Base-by-base conservation (phyloP, 2,888 invertebrate species). In the Tricholauxania praeusta region DNA sequence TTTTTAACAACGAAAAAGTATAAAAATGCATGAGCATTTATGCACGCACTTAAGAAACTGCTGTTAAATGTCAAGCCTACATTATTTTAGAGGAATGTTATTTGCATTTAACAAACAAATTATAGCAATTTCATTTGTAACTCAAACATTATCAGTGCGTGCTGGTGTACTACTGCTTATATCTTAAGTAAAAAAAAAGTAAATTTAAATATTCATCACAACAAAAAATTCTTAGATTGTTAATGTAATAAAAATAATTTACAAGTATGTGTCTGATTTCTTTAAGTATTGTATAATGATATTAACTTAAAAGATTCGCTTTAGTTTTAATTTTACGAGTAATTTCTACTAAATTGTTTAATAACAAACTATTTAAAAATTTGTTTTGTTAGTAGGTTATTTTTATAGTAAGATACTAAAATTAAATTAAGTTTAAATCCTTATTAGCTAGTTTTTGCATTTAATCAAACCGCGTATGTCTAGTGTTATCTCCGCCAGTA, bases 401-500 rank as follows among this genome's bases (percentile, higher is more conserved):
- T 72, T 55, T 12, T 55, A 39, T 51, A 69, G 57, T 72, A 67
- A 64, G 47, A 57, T 73, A 73, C 69, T 69, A 73, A 69, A 63
- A 64, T 59, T 73, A 70, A 73, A 65, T 73, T 79, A 79, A 75
- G 57, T 76, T 76, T 77, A 77, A 74, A 63, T 72, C 69, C 79
- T 77, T 79, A 79, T 72, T 73, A 74, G 67, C 71, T 77, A 77
- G 70, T 65, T 74, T 63, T 68, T 76, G 63, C 32, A 66, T 78
- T 78, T 85, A 84, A 80, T 84, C 85, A 78, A 84, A 84, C 77
- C 84, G 84, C 81, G 84, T 84, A 79, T 84, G 84, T 79, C 84
- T 77, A 64, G 78, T 78, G 52, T 79, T 80, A 12, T 78, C 76
- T 17, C 78, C 78, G 15, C 78, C 77, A 28, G 12, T 74, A 53